These are phyloP conservation scores for Spodoptera litura DNA, from an alignment of 1,140 invertebrate species.

Conservation along the genomic window DNA sequence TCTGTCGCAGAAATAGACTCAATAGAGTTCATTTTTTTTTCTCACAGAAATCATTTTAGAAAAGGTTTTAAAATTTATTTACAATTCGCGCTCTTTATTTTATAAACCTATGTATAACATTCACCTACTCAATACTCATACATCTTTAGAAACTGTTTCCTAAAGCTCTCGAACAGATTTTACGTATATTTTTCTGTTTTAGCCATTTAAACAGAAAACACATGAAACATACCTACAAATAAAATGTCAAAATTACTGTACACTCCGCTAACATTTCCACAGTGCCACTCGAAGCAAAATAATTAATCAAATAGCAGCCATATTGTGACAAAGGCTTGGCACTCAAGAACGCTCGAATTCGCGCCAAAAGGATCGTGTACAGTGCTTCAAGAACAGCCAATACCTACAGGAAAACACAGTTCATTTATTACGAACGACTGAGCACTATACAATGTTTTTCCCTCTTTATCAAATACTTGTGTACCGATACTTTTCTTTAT, in stretches of 20 bases:
- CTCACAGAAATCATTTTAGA: too few relatives aligned
- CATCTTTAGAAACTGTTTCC: too few relatives aligned
- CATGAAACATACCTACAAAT: too few relatives aligned
- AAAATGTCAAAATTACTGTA: conserved; percentile 1
- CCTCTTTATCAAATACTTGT: neutral
- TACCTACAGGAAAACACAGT: neutral
- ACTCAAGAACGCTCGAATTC: conserved; percentile 20
- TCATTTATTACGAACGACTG: conserved; percentile 14
- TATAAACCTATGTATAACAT: too few relatives aligned
- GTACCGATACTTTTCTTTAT: neutral
- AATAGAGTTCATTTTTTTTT: too few relatives aligned
- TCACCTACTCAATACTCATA: too few relatives aligned
- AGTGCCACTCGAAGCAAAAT: conserved; percentile 16
- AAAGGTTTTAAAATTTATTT: too few relatives aligned
- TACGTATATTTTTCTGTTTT: too few relatives aligned
- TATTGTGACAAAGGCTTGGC: conserved; percentile 29
- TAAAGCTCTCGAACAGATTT: too few relatives aligned
- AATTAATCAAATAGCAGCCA: conserved; percentile 32
- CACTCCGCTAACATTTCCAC: conserved; percentile 4
- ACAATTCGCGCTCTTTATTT: too few relatives aligned
- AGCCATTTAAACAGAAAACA: too few relatives aligned
- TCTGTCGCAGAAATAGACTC: too few relatives aligned
- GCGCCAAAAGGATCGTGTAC: conserved; percentile 24
- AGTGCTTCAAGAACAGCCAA: conserved; percentile 7
- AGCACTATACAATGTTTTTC: neutral